A percentile compares a stretch with the other conserved stretches of the same genome.
Conservation (phyloP, 2,113 vertebrate species). For the Neodon shergylaensis region DNA sequence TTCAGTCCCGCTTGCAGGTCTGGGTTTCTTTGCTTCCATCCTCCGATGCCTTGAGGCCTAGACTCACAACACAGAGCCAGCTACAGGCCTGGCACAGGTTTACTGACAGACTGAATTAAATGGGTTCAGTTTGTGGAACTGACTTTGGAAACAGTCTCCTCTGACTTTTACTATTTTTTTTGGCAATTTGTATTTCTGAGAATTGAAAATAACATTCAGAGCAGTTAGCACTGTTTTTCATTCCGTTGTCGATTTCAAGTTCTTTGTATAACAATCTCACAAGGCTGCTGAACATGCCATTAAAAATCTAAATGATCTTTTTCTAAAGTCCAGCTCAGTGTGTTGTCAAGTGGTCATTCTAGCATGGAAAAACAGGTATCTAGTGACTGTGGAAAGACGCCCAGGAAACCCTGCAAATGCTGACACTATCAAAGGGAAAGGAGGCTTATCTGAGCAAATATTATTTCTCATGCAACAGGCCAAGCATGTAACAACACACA, state of each 20-base stretch:
- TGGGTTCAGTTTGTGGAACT: neutral
- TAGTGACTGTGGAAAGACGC: neutral
- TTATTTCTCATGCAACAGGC: neutral
- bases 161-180: neutral
- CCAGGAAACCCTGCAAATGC: neutral
- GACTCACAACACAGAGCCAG: neutral
- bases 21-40: neutral
- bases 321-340: neutral
- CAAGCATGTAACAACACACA: neutral
- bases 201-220: neutral
- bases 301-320: slow-evolving; percentile 34
- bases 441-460: neutral
- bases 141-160: neutral
- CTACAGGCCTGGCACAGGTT: neutral
- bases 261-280: neutral
- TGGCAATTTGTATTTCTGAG: neutral
- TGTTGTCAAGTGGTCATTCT: slow-evolving; percentile 13
- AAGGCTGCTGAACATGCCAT: neutral
- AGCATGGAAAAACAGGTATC: neutral
- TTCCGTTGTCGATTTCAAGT: neutral
- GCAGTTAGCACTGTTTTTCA: neutral
- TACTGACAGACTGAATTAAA: neutral
- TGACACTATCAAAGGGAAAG: neutral
- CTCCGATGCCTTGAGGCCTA: neutral
- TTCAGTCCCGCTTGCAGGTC: neutral